Evolutionary conservation across 2,888 invertebrate species (phyloP).

Genomic region (Ceramica pisi): DNA sequence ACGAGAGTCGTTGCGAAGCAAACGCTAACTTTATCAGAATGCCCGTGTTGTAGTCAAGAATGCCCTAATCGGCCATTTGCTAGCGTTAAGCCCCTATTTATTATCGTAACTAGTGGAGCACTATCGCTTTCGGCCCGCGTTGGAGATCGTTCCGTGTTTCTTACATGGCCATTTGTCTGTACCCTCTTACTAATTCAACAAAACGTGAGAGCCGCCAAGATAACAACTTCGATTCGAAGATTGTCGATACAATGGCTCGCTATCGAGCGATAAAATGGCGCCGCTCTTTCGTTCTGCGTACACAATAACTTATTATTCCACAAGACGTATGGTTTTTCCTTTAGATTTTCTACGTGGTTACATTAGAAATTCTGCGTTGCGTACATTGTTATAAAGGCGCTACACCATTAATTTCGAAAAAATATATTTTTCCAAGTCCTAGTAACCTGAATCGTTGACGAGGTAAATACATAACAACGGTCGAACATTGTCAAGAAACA

Average conservation of each 20-base stretch:
- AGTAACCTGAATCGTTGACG: constrained; percentile 1
- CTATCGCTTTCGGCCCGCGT: constrained; percentile 84
- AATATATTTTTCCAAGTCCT: background rate
- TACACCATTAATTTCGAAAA: constrained; percentile 15
- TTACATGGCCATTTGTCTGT: constrained; percentile 83
- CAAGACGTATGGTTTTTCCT: constrained; percentile 49
- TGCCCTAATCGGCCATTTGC: constrained; percentile 87
- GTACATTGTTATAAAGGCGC: constrained; percentile 3
- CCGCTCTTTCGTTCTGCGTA: constrained; percentile 44
- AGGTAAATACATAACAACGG: constrained; percentile 16
- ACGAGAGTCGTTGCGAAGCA: constrained; percentile 82
- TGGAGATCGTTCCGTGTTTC: constrained; percentile 82
- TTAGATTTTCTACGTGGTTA: constrained; percentile 38
- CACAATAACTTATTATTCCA: constrained; percentile 61
- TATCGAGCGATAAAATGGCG: constrained; percentile 60
- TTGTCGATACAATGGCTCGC: constrained; percentile 76
- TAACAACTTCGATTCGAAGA: constrained; percentile 80
- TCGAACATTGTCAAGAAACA: constrained; percentile 30
- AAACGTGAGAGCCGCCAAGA: constrained; percentile 81
- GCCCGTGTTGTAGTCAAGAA: constrained; percentile 86
- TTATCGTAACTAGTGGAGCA: constrained; percentile 87
- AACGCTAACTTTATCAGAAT: constrained; percentile 88
- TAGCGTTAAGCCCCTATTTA: constrained; percentile 85
- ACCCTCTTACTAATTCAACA: constrained; percentile 88
- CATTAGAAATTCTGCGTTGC: constrained; percentile 31